Base-by-base conservation (phyloP, 2,113 vertebrate genomes). In the Emydocephalus ijimae region DNA sequence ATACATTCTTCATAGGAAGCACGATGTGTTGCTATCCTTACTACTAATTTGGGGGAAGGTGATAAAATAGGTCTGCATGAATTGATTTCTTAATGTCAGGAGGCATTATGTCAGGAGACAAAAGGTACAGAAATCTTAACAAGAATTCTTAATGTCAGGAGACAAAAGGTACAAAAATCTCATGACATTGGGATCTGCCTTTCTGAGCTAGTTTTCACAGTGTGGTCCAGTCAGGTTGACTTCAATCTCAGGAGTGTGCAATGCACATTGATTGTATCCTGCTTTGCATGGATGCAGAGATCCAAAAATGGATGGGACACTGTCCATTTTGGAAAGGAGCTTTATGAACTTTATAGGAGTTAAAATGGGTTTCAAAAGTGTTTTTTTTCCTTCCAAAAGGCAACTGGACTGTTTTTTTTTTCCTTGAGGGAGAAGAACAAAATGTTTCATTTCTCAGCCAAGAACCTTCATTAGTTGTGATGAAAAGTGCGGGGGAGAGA, bases 161-260 rank as follows among this genome's bases (percentile, higher is more conserved):
- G 39, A 89, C 52, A 48, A 89, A 59, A 85, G 4, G 26, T 88
- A 91, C 90, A 23, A 43, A 9, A 89, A 29, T 29, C 90, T 8
- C 24, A 20, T 89, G 89, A 9, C 8, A 91, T 21, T 91, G 8
- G 91, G 95, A 93, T n/a, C 91, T 15, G 5, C 61, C 93, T 94
- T 55, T 21, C 61, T 56, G 50, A 56, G 23, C 34, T 34, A 85
- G 9, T 18, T 74, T 43, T 34, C 7, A 91, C 15, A 61, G 1
- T 87, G 8, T 15, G n/a, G 57, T 21, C n/a, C 12, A 15, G 93
- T 89, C 26, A 1, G 91, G 86, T 1, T 85, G 21, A 23, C 39
- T 18, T 55, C 69, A 91, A 1, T 81, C 23, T 85, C 90, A 55
- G 2, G n/a, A 5, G 15, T 18, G 14, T 15, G 14, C 64, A 74